Evolutionary conservation across 2,797 vertebrate genomes (phyloP), one percentile per base, ranked within the genome.

Genomic region (Arremon aurantiirostris): DNA sequence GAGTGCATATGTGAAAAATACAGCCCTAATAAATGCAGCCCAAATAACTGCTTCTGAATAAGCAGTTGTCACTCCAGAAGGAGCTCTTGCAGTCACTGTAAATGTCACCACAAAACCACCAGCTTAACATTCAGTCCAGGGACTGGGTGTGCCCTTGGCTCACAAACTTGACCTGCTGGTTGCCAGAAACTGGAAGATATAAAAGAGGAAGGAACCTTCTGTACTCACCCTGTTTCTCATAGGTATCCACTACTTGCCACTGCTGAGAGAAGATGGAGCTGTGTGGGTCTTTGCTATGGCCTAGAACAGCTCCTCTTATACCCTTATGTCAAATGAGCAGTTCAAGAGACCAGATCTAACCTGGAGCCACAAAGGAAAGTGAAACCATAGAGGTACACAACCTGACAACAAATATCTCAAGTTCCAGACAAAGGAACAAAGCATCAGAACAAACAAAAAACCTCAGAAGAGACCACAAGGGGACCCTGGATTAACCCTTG

Each of bases 71-170:
- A n/a, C 65, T 73, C 44, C 42, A 84, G 72, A 41, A 84, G 64
- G 60, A 82, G 56, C 49, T 71, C 68, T 57, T 64, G 64, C 56
- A 85, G 56, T 70, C 64, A n/a, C 82, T 52, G 35, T 77, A 82
- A 82, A 61, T 34, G 14, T 68, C 60, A 71, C 69, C 47, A 60
- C 28, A 35, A 78, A 75, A 84, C 12, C 52, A 84, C 3, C 41
- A 75, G 46, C n/a, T 86, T 83, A 94, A 90, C 66, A 60, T 83
- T 83, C 72, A 92, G 66, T 59, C 27, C 83, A 81, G 90, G 50
- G 37, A 61, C 28, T 90, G 89, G 85, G 82, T 72, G 87, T 91
- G 90, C 77, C 79, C 57, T 90, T 93, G 89, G 87, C 95, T 94
- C 65, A 52, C 41, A 65, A 73, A 82, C 39, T 52, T 69, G 59